Evolutionary conservation across 2,888 invertebrate species (phyloP).

Genomic region (Drosophila differens): DNA sequence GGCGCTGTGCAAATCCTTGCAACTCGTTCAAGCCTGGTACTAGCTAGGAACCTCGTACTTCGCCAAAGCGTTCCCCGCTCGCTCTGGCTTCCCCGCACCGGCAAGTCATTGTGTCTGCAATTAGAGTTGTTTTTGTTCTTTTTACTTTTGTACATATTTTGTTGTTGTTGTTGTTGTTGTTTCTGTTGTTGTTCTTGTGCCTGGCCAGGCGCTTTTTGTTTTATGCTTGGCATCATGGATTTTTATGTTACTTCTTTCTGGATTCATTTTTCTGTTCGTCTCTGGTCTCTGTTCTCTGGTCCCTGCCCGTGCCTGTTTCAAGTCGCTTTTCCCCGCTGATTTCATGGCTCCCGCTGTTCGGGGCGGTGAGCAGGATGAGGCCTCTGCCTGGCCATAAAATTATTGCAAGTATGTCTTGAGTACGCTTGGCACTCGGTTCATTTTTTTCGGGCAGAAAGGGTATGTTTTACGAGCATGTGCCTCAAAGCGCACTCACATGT

Average conservation of each 20-base stretch:
- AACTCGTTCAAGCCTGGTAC: slow-evolving; percentile 69
- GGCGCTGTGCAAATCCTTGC: slow-evolving; percentile 77
- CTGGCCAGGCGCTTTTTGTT: slow-evolving; percentile 76
- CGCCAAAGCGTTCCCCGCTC: slow-evolving; percentile 15
- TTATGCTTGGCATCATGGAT: slow-evolving; percentile 77
- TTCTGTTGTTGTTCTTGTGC: slow-evolving; percentile 60
- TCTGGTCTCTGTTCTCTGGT: slow-evolving; percentile 29
- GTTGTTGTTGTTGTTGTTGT: slow-evolving; percentile 33
- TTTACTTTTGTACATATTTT: slow-evolving; percentile 59
- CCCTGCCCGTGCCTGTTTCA: slow-evolving; percentile 41
- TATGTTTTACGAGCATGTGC: slow-evolving; percentile 74
- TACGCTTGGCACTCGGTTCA: slow-evolving; percentile 74
- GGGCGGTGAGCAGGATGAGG: slow-evolving; percentile 33
- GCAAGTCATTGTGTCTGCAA: slow-evolving; percentile 77
- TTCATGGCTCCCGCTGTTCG: slow-evolving; percentile 61
- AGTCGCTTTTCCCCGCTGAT: slow-evolving; percentile 68
- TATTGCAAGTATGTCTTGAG: slow-evolving; percentile 80
- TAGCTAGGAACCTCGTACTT: slow-evolving; percentile 50
- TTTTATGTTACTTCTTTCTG: slow-evolving; percentile 79
- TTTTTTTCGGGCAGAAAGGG: slow-evolving; percentile 65
- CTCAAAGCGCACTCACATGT: slow-evolving; percentile 60
- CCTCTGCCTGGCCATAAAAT: slow-evolving; percentile 75
- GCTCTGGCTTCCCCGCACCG: slow-evolving; percentile 34
- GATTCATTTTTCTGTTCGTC: slow-evolving; percentile 55
- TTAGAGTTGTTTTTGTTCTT: slow-evolving; percentile 79